Percentiles rank a stretch among this genome's conserved stretches.
phyloP scores from a whole-genome alignment of 2,888 invertebrate genomes.

The Schizaphis graminum region DNA sequence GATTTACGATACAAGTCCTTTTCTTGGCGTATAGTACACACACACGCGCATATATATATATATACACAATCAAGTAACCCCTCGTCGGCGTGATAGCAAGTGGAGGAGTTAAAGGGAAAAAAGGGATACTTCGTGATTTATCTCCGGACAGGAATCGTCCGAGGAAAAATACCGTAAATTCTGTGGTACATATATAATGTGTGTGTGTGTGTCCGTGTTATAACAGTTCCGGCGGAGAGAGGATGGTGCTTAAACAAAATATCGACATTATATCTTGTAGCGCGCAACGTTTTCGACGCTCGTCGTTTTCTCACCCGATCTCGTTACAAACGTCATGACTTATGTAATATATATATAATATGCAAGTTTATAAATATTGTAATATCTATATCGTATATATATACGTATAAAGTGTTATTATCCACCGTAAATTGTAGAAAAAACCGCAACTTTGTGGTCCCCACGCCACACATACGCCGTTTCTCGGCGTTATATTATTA shows the following conservation, averaged over 20 bases:
- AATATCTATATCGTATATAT: background rate
- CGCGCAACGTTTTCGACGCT: background rate
- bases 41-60: background rate
- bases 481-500: slow-evolving; percentile 9
- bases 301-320: slow-evolving; percentile 43
- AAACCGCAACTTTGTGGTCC: slow-evolving; percentile 7
- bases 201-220: background rate
- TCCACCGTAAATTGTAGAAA: background rate
- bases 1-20: slow-evolving; percentile 54
- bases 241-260: slow-evolving; percentile 27
- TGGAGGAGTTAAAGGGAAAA: background rate
- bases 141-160: background rate
- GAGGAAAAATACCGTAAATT: slow-evolving; percentile 2
- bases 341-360: background rate
- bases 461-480: background rate
- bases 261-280: slow-evolving; percentile 9
- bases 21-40: background rate
- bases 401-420: background rate
- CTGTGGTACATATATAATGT: background rate
- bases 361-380: background rate
- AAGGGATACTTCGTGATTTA: slow-evolving; percentile 49
- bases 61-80: background rate
- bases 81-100: background rate
- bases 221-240: background rate
- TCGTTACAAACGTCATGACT: background rate